Conservation (phyloP, 1,140 invertebrate species). For the Listronotus oregonensis region DNA sequence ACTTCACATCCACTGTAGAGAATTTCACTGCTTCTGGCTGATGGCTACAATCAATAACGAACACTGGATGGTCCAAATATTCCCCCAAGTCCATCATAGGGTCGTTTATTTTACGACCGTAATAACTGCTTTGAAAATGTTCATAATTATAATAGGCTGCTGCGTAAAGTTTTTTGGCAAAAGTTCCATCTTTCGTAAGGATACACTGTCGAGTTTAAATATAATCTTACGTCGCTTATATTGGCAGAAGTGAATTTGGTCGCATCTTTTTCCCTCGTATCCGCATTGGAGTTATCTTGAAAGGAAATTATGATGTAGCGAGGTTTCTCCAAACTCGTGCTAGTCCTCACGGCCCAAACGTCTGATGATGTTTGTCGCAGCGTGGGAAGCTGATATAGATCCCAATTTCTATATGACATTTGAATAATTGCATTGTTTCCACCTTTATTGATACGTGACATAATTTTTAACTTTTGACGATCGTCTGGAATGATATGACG, state of each 20-base stretch:
- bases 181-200: not conserved
- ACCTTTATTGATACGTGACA: conserved; percentile 16
- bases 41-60: not conserved
- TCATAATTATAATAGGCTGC: not conserved
- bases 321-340: conserved; percentile 31
- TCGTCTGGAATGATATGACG: conserved; percentile 28
- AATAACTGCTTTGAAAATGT: not conserved
- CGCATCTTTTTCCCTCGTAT: not conserved
- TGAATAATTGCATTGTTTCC: conserved; percentile 17
- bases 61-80: not conserved
- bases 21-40: not conserved
- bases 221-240: not conserved
- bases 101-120: not conserved
- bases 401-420: conserved; percentile 32
- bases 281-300: conserved; percentile 13
- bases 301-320: conserved; percentile 36
- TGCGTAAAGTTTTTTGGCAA: not conserved
- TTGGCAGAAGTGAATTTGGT: not conserved
- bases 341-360: conserved; percentile 37
- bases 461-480: conserved; percentile 3
- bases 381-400: conserved; percentile 33
- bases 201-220: not conserved
- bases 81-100: not conserved
- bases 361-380: conserved; percentile 26
- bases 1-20: too few species aligned